Conservation (phyloP, 2,797 vertebrate genomes). For the Aplochiton taeniatus region DNA sequence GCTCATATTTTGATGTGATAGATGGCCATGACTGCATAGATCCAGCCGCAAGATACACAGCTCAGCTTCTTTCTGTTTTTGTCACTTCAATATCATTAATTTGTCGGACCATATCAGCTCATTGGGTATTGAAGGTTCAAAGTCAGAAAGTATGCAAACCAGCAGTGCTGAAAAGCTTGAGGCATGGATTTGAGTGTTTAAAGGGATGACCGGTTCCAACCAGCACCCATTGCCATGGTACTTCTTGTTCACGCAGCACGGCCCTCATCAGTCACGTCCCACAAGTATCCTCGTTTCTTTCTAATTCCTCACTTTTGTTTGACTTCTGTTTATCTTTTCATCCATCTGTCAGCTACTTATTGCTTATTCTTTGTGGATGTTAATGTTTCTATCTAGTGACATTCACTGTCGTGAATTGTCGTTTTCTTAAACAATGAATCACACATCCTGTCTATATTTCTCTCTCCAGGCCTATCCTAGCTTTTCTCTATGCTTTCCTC, state of each 20-base stretch:
- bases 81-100: too few relatives aligned
- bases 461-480: neutral
- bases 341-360: neutral
- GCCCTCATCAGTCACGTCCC: constrained; percentile 11
- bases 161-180: neutral
- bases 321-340: neutral
- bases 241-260: constrained; percentile 11
- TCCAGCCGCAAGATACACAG: too few relatives aligned
- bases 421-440: constrained; percentile 19
- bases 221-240: neutral
- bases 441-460: constrained; percentile 12
- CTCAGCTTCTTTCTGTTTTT: too few relatives aligned
- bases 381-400: too few relatives aligned
- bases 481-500: too few relatives aligned
- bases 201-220: neutral
- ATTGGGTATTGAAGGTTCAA: too few relatives aligned
- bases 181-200: constrained; percentile 5
- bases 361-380: too few relatives aligned
- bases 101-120: too few relatives aligned
- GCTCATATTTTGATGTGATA: constrained; percentile 34
- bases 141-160: neutral
- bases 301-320: neutral
- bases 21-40: constrained; percentile 45
- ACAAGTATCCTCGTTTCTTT: constrained; percentile 12
- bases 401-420: too few relatives aligned